Evolutionary conservation across 2,888 invertebrate genomes (phyloP).

Genomic region (Agrilus cyanescens): DNA sequence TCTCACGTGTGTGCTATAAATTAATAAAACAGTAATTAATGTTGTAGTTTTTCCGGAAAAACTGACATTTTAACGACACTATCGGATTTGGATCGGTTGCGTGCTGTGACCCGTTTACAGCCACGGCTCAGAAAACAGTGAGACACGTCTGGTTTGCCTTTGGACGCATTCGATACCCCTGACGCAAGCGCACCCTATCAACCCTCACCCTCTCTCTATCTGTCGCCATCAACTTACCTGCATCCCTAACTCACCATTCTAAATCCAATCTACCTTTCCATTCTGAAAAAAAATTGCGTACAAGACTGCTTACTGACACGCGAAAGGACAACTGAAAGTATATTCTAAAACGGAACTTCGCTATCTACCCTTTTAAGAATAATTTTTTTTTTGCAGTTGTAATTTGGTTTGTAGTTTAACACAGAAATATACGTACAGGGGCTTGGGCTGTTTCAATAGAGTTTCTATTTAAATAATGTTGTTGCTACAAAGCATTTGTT

Average conservation of each 20-base stretch:
- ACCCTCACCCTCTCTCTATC: slow-evolving; percentile 29
- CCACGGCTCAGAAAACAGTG: slow-evolving; percentile 28
- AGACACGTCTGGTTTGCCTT: slow-evolving; percentile 32
- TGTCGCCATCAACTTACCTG: slow-evolving; percentile 37
- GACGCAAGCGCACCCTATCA: slow-evolving; percentile 36
- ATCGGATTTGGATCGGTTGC: slow-evolving; percentile 12
- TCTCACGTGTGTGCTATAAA: slow-evolving; percentile 24
- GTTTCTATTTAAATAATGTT: no score
- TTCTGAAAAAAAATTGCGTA: slow-evolving; percentile 38
- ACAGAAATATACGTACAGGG: no score
- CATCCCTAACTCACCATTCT: slow-evolving; percentile 41
- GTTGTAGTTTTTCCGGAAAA: slow-evolving; percentile 18
- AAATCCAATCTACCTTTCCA: slow-evolving; percentile 44
- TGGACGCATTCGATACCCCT: slow-evolving; percentile 34
- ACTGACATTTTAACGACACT: slow-evolving; percentile 14
- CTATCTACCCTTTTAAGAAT: no score
- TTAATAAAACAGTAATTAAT: slow-evolving; percentile 28
- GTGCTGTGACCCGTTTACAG: neutral
- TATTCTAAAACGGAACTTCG: no score
- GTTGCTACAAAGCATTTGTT: no score
- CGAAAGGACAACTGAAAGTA: slow-evolving; percentile 18
- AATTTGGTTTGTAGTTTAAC: no score
- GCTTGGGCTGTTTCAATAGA: no score
- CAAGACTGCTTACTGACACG: slow-evolving; percentile 35
- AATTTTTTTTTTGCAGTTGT: no score